Base-by-base conservation (phyloP, 2,113 vertebrate species). In the Forbesichthys agassizii region DNA sequence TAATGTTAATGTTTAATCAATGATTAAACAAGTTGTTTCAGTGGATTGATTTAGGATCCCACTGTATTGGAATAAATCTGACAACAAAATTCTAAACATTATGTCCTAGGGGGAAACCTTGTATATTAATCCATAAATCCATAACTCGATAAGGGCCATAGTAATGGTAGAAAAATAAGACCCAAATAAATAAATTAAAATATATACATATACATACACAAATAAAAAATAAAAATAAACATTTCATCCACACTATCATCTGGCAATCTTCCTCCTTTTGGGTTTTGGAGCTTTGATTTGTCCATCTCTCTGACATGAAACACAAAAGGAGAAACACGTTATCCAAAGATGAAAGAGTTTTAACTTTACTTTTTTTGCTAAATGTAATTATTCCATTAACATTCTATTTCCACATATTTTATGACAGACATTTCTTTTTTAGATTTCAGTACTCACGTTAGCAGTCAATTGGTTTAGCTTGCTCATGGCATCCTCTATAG, bases 191-290 rank as follows among this genome's bases (percentile, higher is more conserved):
- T 14, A 54, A 54, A 27, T 10, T 20, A 33, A 57, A 57, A 0
- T 33, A 33, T 42, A 42, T 42, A 42, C 27, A 33, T 42, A 42
- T 42, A 42, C 27, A 10, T 9, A 58, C 20, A 58, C 27, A 51
- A 58, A 33, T 10, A 58, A 58, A 11, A 58, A 33, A 58, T 33
- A 12, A 58, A 58, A 58, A 20, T 20, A 20, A 20, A 12, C 49
- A 52, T 52, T 58, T 27, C 20, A 12, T 58, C 20, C 18, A 58
- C 48, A 60, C 20, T 33, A 48, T 64, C 61, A 64, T 64, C 61
- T 64, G 47, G 48, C 7, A 12, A 64, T 64, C 48, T 51, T 64
- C 48, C 48, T 64, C 61, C 48, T 49, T 64, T 64, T 64, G 47
- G 48, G 18, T 33, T 64, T 64, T 3, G 47, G 61, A 18, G 48